Conservation (phyloP, 2,888 invertebrate genomes). For the Cerastis leucographa region DNA sequence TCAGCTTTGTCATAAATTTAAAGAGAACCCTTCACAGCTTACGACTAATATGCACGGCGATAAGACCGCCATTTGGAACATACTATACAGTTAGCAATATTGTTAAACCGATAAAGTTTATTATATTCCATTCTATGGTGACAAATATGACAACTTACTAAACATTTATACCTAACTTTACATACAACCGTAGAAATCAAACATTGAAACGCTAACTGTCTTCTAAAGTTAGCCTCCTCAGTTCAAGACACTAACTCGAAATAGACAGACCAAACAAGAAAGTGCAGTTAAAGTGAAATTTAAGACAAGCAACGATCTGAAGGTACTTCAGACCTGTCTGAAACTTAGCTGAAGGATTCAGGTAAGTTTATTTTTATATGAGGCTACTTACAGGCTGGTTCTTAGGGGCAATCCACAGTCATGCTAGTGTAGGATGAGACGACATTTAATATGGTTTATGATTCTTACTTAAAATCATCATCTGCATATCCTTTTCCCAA, state of each 20-base stretch:
- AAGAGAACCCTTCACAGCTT: too few relatives aligned
- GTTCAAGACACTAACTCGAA: constrained; percentile 35
- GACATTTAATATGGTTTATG: not conserved
- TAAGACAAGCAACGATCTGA: constrained; percentile 29
- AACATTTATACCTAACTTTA: not conserved
- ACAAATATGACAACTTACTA: not conserved
- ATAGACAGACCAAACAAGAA: constrained; percentile 41
- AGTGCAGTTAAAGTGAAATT: constrained; percentile 38
- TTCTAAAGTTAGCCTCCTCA: constrained; percentile 43
- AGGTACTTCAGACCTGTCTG: constrained; percentile 14
- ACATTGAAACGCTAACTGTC: not conserved
- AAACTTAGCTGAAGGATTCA: constrained; percentile 8
- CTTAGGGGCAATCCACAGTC: not conserved
- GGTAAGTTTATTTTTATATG: constrained; percentile 21
- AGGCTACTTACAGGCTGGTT: not conserved
- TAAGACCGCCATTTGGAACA: too few relatives aligned
- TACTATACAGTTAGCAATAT: too few relatives aligned
- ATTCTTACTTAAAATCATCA: not conserved
- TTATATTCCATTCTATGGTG: too few relatives aligned
- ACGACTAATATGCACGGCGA: too few relatives aligned
- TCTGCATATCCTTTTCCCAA: too few relatives aligned
- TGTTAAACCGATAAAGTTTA: too few relatives aligned
- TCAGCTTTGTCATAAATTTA: too few relatives aligned
- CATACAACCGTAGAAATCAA: constrained; percentile 10
- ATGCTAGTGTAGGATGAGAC: not conserved